phyloP scores from a whole-genome alignment of 2,888 invertebrate species.

The Eudemis profundana region DNA sequence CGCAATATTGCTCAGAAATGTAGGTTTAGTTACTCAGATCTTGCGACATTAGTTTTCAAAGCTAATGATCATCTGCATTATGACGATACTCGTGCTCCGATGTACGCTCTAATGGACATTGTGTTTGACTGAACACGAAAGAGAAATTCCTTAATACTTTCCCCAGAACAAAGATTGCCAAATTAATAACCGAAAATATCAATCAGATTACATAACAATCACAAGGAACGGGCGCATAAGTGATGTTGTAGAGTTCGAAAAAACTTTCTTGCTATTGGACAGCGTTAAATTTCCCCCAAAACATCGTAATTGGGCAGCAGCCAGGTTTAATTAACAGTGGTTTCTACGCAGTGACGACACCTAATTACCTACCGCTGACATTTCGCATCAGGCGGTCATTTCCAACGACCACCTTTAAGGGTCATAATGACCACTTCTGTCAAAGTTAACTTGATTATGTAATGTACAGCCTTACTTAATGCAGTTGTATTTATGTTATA shows the following conservation, averaged over 20 bases:
- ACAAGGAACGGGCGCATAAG: constrained; percentile 7
- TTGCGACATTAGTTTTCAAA: constrained; percentile 33
- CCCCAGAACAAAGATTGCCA: constrained; percentile 14
- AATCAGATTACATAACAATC: constrained; percentile 35
- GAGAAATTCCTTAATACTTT: constrained; percentile 9
- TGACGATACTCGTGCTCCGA: neutral
- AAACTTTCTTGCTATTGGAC: constrained; percentile 7
- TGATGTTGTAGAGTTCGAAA: constrained; percentile 10
- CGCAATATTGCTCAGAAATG: constrained; percentile 29
- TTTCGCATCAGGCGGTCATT: constrained; percentile 24
- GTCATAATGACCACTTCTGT: constrained; percentile 23
- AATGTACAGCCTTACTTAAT: constrained; percentile 1
- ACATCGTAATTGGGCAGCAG: constrained; percentile 31
- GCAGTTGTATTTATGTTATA: neutral
- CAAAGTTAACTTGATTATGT: constrained; percentile 9
- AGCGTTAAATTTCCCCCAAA: constrained; percentile 36
- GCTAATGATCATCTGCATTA: neutral
- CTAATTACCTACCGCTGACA: constrained; percentile 22
- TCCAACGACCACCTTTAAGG: constrained; percentile 6
- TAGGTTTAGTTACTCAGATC: constrained; percentile 26
- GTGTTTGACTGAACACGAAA: constrained; percentile 22
- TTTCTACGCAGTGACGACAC: constrained; percentile 30
- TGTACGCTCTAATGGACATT: constrained; percentile 15
- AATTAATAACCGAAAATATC: constrained; percentile 22
- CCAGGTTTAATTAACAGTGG: constrained; percentile 36